Evolutionary conservation across 2,888 invertebrate genomes (phyloP).

Genomic region (Xestoiulus laeticollis): DNA sequence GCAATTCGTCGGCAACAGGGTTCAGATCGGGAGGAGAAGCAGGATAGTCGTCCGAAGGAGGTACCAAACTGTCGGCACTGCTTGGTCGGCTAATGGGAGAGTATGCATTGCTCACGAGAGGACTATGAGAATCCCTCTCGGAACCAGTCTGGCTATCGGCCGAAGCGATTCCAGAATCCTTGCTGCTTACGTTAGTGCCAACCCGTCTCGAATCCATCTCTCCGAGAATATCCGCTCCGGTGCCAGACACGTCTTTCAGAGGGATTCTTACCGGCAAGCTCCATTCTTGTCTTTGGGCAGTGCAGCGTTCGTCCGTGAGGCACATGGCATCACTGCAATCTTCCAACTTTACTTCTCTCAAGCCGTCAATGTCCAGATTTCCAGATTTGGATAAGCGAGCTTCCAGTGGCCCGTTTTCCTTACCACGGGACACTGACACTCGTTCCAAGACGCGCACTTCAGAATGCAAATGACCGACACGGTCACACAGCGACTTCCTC

Average conservation of each 20-base stretch:
- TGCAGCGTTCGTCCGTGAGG: background rate
- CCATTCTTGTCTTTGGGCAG: conserved; percentile 50
- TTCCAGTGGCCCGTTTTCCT: conserved; percentile 54
- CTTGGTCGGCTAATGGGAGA: conserved; percentile 66
- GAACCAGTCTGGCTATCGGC: conserved; percentile 54
- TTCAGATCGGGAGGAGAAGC: background rate
- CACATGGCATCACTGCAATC: background rate
- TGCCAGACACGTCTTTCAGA: conserved; percentile 54
- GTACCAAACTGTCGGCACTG: conserved; percentile 61
- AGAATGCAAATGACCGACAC: conserved; percentile 78
- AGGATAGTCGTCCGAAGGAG: conserved; percentile 7
- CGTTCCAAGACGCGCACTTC: conserved; percentile 78
- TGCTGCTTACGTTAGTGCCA: conserved; percentile 52
- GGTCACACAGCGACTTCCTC: conserved; percentile 83
- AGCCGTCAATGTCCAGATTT: background rate
- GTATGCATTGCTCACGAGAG: conserved; percentile 61
- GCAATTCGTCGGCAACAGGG: background rate
- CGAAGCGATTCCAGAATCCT: conserved; percentile 55
- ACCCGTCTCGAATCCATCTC: conserved; percentile 3
- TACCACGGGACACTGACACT: conserved; percentile 52
- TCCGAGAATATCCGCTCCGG: background rate
- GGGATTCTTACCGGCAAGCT: conserved; percentile 56
- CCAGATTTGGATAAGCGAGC: background rate
- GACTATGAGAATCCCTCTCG: conserved; percentile 52
- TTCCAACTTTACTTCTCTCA: conserved; percentile 50